Base-by-base conservation (phyloP, 1,140 invertebrate genomes). In the Metopolophium dirhodum region DNA sequence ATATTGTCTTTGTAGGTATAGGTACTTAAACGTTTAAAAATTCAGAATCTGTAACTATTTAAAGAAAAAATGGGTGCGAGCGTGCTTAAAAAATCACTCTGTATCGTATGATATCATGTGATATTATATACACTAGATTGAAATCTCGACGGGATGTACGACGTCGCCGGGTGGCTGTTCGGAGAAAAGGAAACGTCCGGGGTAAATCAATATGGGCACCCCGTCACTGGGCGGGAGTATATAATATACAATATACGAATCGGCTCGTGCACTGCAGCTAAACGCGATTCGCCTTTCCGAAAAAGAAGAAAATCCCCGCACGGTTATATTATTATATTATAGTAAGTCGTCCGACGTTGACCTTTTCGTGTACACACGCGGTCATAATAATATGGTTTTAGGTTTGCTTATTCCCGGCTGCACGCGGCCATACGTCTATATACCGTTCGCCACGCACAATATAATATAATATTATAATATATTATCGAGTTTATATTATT, bases 171-270 rank as follows among this genome's bases (percentile, higher is more conserved):
- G 37, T 14, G 83, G 23, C 37, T 47, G 83, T 30, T 47, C 22
- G 7, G 23, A 30, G 83, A 47, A 18, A 90, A 68, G 90, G 22
- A 30, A 77, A 45, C 37, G 54, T 91, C 57, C 90, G 37, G 57
- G 41, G 54, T 61, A 91, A 77, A 91, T 91, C 90, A 91, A 91
- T 91, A 91, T 37, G 37, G 85, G 26, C 90, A 91, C 51, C 90
- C 90, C 90, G 26, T 47, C 41, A 41, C 54, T 68, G 90, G 90
- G 90, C 57, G 90, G 54, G 85, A 87, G 37, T 45, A 3, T 51
- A 51, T 3, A 20, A n/a, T 26, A 45, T 18, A 61, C 26, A 9
- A 26, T 14, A 68, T 30, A 68, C 61, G 41, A 87, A 47, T 87
- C 83, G 37, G 41, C 41, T 26, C 35, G 57, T 61, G 68, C 41